Percentiles rank a stretch among this genome's conserved stretches.
Evolutionary conservation across 2,113 vertebrate genomes (phyloP).

Genomic region (Ahaetulla prasina): DNA sequence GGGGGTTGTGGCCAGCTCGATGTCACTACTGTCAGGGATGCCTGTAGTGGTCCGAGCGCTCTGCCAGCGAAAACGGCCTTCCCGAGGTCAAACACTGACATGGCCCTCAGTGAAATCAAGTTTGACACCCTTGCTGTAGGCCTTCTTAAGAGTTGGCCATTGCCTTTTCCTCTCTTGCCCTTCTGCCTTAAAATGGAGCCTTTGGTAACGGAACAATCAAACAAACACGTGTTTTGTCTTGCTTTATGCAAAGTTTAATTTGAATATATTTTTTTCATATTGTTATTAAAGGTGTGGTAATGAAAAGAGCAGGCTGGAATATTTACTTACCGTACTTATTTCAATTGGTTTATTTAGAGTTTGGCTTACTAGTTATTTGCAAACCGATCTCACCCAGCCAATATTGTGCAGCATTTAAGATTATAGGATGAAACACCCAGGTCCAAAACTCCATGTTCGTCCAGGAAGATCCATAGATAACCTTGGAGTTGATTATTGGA

Average conservation of each 20-base stretch:
- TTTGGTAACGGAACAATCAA: too few species aligned
- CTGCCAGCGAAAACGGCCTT: too few species aligned
- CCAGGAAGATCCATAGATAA: not conserved
- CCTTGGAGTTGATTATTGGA: not conserved
- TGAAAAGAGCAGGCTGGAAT: not conserved
- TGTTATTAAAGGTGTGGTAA: not conserved
- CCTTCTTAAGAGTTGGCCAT: not conserved
- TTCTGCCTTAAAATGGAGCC: too few species aligned
- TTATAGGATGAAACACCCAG: not conserved
- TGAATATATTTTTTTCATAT: not conserved
- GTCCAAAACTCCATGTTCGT: not conserved
- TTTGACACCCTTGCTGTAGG: not conserved
- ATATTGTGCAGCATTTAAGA: not conserved
- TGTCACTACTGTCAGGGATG: too few species aligned
- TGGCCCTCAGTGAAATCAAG: too few species aligned
- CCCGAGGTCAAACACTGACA: too few species aligned
- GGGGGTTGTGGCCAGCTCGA: too few species aligned
- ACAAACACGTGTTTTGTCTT: too few species aligned
- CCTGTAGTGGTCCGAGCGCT: too few species aligned
- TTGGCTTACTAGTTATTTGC: not conserved
- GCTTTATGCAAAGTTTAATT: not conserved
- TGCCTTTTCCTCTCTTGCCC: not conserved
- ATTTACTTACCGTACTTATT: not conserved
- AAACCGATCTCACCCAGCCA: not conserved
- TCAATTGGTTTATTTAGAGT: not conserved